Base-by-base conservation (phyloP, 2,888 invertebrate species). In the Patella caerulea region DNA sequence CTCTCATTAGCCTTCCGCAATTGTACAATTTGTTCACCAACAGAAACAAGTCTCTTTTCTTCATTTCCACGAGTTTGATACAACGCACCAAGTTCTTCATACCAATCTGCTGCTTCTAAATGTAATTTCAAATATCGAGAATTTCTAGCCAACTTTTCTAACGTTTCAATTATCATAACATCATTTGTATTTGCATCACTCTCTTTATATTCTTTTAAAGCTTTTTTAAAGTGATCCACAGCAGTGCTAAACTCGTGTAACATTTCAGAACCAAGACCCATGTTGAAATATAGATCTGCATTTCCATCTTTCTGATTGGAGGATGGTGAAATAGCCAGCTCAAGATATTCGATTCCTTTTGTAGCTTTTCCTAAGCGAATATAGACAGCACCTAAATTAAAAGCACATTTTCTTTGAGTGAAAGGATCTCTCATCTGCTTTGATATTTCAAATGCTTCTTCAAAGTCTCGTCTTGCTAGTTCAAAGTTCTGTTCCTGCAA, bases 241-340 rank as follows among this genome's bases (percentile, higher is more conserved):
- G 88, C 86, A 53, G 87, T 86, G 52, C 73, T 75, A 2, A 59
- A 52, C 52, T 86, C 82, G 9, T 79, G 77, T 19, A 85, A 74
- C 17, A 81, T 79, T 79, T 90, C 88, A 82, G 86, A 85, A 3
- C 85, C 90, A 24, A 89, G 80, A 34, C 86, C 90, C 73, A 87
- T 85, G 80, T 90, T 90, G 77, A 86, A 90, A 79, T 83, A 89
- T 14, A 90, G 80, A 80, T 90, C 90, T 0, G 87, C 89, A 81
- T 88, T 88, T 34, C 65, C 45, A 15, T 85, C 84, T 81, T 86
- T 85, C 56, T 75, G 76, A 59, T 69, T 69, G 55, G 81, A 82
- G 9, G 81, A 78, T 54, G 88, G 85, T 2, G 88, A 87, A 19
- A 82, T 73, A 17, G 88, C 87, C 72, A 81, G 81, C 12, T 86